A percentile compares a stretch with the other conserved stretches of the same genome.
phyloP scores from a whole-genome alignment of 2,797 vertebrate species.

The Antrozous pallidus region DNA sequence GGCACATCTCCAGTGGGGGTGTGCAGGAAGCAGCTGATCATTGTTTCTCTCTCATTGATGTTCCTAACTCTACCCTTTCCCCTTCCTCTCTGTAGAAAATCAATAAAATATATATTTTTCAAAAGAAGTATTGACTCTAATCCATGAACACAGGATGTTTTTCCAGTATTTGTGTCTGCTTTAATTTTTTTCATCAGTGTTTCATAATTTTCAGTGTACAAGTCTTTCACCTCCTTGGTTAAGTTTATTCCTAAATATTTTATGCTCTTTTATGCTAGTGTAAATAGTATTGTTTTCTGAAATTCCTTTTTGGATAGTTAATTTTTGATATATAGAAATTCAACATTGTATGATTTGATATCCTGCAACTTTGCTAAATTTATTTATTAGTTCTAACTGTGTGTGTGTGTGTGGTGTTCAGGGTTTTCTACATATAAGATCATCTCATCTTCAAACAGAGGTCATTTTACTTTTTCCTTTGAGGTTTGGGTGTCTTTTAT shows the following conservation, averaged over 20 bases:
- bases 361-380: not conserved
- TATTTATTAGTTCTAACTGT: not conserved
- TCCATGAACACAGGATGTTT: not conserved
- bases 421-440: not conserved
- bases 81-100: too few relatives aligned
- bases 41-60: too few relatives aligned
- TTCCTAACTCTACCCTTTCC: too few relatives aligned
- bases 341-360: not conserved
- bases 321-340: not conserved
- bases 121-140: not conserved
- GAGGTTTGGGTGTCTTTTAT: not conserved
- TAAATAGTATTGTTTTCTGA: not conserved
- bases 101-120: too few relatives aligned
- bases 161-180: not conserved
- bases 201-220: not conserved
- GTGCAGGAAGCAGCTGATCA: too few relatives aligned
- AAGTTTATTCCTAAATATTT: slow-evolving; percentile 2
- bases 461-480: not conserved
- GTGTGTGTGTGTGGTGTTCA: not conserved
- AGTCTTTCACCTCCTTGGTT: not conserved
- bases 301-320: not conserved
- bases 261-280: not conserved
- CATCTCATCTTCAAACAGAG: not conserved
- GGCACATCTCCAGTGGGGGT: too few relatives aligned
- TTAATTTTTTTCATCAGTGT: not conserved